phyloP scores from a whole-genome alignment of 1,140 invertebrate genomes.

The Maconellicoccus hirsutus region DNA sequence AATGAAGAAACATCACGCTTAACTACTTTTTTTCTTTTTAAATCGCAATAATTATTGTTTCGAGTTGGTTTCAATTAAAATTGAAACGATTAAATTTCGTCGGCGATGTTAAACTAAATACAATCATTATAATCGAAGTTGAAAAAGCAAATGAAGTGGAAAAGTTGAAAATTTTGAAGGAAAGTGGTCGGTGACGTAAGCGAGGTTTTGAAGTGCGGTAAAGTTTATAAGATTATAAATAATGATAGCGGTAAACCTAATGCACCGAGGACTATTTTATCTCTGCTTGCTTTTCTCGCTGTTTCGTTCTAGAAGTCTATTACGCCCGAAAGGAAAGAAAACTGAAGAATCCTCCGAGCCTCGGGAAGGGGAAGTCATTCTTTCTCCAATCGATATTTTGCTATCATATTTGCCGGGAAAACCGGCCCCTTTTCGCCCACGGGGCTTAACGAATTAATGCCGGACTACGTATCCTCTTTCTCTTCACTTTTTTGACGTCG shows the following conservation, averaged over 20 bases:
- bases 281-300: not conserved
- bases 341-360: not conserved
- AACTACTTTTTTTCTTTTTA: not conserved
- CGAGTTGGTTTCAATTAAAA: not conserved
- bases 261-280: conserved; percentile 3
- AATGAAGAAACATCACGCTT: too few species aligned
- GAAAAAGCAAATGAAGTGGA: not conserved
- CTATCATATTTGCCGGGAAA: conserved; percentile 3
- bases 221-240: conserved; percentile 10
- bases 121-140: not conserved
- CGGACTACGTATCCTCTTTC: not conserved
- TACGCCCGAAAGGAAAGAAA: not conserved
- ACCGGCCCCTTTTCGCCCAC: not conserved
- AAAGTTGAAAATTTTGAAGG: conserved; percentile 1
- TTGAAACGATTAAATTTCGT: not conserved
- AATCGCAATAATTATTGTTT: not conserved
- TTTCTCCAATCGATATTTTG: conserved; percentile 9
- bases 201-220: not conserved
- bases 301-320: not conserved
- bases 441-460: not conserved
- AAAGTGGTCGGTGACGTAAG: not conserved
- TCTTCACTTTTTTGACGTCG: not conserved
- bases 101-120: not conserved
- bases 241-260: conserved; percentile 8
- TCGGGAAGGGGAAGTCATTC: not conserved